These are phyloP conservation scores for Ctenopoma multispine DNA, from an alignment of 2,797 vertebrate species.

Conservation along the genomic window DNA sequence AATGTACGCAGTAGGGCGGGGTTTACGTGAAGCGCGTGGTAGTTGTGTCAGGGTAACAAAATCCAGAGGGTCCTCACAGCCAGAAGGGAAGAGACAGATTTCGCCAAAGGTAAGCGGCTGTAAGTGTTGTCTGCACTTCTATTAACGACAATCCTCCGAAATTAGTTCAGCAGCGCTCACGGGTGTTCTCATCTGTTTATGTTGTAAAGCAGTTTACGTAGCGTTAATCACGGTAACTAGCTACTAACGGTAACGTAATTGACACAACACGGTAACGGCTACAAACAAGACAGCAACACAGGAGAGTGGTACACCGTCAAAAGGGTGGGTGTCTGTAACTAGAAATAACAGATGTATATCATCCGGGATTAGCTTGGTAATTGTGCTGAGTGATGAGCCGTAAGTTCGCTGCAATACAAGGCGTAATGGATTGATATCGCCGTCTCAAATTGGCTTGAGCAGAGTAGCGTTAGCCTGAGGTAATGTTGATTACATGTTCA, in stretches of 20 bases:
- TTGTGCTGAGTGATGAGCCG: conserved; percentile 26
- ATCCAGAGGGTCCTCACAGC: conserved; percentile 61
- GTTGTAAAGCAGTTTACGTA: conserved; percentile 34
- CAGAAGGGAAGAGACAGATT: conserved; percentile 38
- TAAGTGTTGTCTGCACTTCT: not conserved
- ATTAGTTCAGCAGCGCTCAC: not conserved
- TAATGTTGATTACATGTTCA: conserved; percentile 13
- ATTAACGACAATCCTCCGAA: accelerated
- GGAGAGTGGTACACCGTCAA: not conserved
- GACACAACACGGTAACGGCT: not conserved
- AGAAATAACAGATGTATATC: not conserved
- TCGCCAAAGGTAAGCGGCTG: conserved; percentile 61
- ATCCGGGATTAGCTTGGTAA: conserved; percentile 31
- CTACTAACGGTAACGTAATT: not conserved
- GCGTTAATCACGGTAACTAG: conserved; percentile 44
- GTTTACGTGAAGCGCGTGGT: conserved; percentile 67
- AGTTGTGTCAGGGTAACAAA: conserved; percentile 75
- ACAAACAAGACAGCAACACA: not conserved
- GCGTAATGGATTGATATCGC: conserved; percentile 41
- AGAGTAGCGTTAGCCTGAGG: conserved; percentile 25
- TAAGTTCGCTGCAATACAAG: conserved; percentile 53
- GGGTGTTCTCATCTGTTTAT: not conserved
- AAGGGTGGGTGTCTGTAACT: conserved; percentile 2
- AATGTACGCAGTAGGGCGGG: conserved; percentile 49
- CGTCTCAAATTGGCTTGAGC: conserved; percentile 30